These are phyloP conservation scores for Eurytoma adleriae DNA, from an alignment of 2,888 invertebrate genomes.

Conservation along the genomic window DNA sequence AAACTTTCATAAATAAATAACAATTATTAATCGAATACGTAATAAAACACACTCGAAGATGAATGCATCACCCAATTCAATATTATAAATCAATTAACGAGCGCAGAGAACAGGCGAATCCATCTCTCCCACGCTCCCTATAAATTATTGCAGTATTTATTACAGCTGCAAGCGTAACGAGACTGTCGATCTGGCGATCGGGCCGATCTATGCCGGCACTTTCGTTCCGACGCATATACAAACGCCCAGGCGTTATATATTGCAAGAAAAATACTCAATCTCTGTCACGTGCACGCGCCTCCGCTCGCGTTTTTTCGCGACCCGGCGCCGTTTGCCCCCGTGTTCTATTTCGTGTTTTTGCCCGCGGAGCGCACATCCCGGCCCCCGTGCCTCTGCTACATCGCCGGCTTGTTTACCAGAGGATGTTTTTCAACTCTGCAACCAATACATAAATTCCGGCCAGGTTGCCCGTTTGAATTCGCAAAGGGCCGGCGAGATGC, in stretches of 20 bases:
- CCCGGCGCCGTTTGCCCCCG: slow-evolving; percentile 1
- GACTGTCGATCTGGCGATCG: not conserved
- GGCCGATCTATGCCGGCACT: slow-evolving; percentile 17
- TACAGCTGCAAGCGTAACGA: slow-evolving; percentile 4
- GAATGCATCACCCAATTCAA: too few species aligned
- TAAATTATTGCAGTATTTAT: slow-evolving; percentile 4
- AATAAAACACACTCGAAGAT: too few species aligned
- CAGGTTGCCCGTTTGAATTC: too few species aligned
- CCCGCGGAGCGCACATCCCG: not conserved
- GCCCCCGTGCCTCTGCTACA: not conserved
- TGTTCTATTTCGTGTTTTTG: slow-evolving; percentile 16
- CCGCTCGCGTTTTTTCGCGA: slow-evolving; percentile 3
- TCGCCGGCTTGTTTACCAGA: slow-evolving; percentile 1
- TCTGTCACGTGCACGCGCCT: slow-evolving; percentile 9
- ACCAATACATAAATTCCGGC: slow-evolving; percentile 15
- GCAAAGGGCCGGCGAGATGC: not conserved
- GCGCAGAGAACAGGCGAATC: too few species aligned
- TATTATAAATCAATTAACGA: too few species aligned
- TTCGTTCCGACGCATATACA: not conserved
- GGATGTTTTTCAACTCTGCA: not conserved
- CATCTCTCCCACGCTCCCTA: not conserved
- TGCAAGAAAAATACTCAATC: slow-evolving; percentile 40
- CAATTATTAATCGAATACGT: too few species aligned
- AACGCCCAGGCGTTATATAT: slow-evolving; percentile 12
- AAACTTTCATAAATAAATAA: too few species aligned